Evolutionary conservation across 2,797 vertebrate species (phyloP), one percentile per base, ranked within the genome.

Genomic region (Siniperca scherzeri): DNA sequence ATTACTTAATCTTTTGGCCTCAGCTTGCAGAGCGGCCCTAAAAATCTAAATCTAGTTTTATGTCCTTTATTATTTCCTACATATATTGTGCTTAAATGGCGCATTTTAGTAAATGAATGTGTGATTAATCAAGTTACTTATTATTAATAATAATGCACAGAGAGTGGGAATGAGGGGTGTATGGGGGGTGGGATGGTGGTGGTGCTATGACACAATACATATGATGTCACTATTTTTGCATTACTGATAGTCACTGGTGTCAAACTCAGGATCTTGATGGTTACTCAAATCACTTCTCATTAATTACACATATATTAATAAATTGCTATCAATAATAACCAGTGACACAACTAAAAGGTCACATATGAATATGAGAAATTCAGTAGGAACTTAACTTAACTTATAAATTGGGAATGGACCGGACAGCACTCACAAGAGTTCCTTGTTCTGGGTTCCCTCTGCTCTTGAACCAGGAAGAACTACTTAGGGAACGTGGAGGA

Each of bases 381-480:
- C 10, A 27, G 30, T 7, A 25, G 1, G 1, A 59, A 3, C 16
- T 22, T 57, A 52, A 27, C 46, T 5, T 52, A 4, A 30, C n/a
- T n/a, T 38, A 42, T 52, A 66, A 42, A 36, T 1, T 4, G 1
- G 1, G 0, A 36, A 53, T 12, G 9, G 1, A 46, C 17, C 7
- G 0, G 1, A 7, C 0, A 17, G 25, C n/a, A 70, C 75, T 82
- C 25, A 76, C 78, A 36, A 48, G n/a, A 56, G 3, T 38, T 21
- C 33, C 16, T 61, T 55, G n/a, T 48, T 30, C 38, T 19, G 12
- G 0, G 42, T 77, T 56, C 12, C 17, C 6, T 55, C 44, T 30
- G 25, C 5, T 12, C 7, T 33, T 74, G 78, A 77, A 64, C 65
- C 57, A 83, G 88, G 90, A 92, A 92, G 77, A 2, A 76, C 59